Percentiles rank a stretch among this genome's conserved stretches.
phyloP scores from a whole-genome alignment of 64 coral and sea anemone species.

The Stichodactyla helianthus region DNA sequence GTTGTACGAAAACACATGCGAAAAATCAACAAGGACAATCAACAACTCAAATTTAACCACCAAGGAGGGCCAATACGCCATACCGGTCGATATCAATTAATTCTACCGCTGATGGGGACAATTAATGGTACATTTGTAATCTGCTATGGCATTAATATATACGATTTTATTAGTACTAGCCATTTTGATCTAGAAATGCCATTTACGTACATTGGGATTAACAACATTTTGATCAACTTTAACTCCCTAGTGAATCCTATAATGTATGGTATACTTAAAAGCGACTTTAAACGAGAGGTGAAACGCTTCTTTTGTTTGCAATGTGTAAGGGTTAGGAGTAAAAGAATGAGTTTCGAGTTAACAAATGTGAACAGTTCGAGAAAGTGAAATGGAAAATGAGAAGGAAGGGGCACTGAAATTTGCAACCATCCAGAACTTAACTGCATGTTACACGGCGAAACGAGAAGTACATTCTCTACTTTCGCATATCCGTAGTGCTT shows the following conservation, averaged over 20 bases:
- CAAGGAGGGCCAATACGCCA: neutral
- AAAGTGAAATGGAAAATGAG: neutral
- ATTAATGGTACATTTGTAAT: neutral
- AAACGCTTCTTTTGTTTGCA: neutral
- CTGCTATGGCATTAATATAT: neutral
- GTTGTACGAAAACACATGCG: neutral
- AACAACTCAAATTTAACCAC: neutral
- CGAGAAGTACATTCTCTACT: too few relatives aligned
- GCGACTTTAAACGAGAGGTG: neutral
- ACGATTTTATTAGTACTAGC: neutral
- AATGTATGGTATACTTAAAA: neutral
- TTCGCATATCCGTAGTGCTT: too few relatives aligned
- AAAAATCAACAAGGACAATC: neutral
- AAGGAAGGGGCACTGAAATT: neutral
- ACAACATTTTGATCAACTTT: neutral
- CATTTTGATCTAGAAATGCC: neutral
- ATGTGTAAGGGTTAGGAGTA: neutral
- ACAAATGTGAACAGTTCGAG: neutral
- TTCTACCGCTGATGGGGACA: neutral
- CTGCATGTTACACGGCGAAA: too few relatives aligned
- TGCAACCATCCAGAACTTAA: neutral
- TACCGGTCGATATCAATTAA: neutral
- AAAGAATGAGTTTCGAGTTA: neutral
- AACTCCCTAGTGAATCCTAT: neutral
- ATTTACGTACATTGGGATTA: neutral